Conservation (phyloP, 2,797 vertebrate genomes). For the Danio aesculapii region DNA sequence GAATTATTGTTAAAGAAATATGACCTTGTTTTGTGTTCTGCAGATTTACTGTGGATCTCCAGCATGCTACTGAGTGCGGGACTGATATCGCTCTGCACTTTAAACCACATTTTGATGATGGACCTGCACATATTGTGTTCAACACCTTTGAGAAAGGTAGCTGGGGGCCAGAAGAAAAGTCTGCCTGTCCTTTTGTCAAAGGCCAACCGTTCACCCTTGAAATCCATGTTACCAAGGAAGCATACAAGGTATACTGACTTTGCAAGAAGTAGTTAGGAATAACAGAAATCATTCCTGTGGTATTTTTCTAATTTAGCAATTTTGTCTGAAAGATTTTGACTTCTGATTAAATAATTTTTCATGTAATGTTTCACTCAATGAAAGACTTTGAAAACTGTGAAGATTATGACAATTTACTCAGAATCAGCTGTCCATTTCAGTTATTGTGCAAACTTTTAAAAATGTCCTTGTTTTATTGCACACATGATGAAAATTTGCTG, state of each 20-base stretch:
- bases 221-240: conserved; percentile 63
- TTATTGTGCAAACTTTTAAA: too few relatives aligned
- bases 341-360: too few relatives aligned
- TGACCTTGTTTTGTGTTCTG: background rate
- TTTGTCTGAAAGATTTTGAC: too few relatives aligned
- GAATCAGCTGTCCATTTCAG: too few relatives aligned
- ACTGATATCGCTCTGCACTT: conserved; percentile 75
- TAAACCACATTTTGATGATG: conserved; percentile 73
- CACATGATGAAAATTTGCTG: too few relatives aligned
- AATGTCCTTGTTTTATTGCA: too few relatives aligned
- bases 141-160: conserved; percentile 64
- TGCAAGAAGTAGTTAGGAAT: background rate
- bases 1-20: background rate
- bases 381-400: too few relatives aligned
- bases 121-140: conserved; percentile 65
- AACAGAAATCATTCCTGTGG: too few relatives aligned
- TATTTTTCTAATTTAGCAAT: too few relatives aligned
- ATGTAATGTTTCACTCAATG: too few relatives aligned
- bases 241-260: conserved; percentile 68
- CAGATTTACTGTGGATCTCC: conserved; percentile 61
- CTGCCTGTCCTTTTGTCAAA: conserved; percentile 12
- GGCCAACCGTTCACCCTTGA: conserved; percentile 61
- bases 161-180: conserved; percentile 72
- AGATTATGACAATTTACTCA: too few relatives aligned
- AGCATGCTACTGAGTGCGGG: conserved; percentile 7